These are phyloP conservation scores for Lamellibrachia columna DNA, from an alignment of 2,888 invertebrate genomes.

Conservation along the genomic window DNA sequence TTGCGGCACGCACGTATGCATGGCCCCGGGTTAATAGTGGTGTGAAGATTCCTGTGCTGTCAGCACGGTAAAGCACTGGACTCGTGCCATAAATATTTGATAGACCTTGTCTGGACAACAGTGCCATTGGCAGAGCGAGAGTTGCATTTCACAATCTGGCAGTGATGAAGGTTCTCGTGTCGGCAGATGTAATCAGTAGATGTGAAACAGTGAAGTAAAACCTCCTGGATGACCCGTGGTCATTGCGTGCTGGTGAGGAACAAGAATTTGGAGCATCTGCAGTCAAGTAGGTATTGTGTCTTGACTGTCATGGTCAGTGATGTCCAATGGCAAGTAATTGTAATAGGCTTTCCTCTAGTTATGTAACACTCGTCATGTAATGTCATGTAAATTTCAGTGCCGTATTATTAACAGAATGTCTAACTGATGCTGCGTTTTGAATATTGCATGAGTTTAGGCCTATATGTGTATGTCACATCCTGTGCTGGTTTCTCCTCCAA, in stretches of 20 bases:
- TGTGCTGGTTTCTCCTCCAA: not conserved
- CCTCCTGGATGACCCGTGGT: not conserved
- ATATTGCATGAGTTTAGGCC: not conserved
- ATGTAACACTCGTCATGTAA: not conserved
- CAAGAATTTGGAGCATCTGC: not conserved
- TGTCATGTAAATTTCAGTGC: not conserved
- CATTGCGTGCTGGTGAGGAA: not conserved
- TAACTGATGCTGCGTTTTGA: not conserved
- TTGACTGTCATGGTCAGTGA: not conserved
- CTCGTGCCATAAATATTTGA: slow-evolving; percentile 10
- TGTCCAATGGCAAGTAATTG: not conserved
- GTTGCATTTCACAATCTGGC: not conserved
- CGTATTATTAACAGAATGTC: not conserved
- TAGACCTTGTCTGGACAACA: not conserved
- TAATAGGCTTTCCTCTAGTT: not conserved
- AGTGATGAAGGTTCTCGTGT: not conserved
- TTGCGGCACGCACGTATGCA: not conserved
- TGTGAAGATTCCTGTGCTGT: not conserved
- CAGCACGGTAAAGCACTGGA: not conserved
- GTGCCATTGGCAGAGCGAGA: not conserved
- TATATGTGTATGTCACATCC: not conserved
- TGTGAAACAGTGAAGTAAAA: too few relatives aligned
- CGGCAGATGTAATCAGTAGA: not conserved
- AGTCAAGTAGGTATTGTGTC: not conserved
- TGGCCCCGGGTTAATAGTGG: not conserved